Base-by-base conservation (phyloP, 1,140 invertebrate species). In the Ceratitis capitata region DNA sequence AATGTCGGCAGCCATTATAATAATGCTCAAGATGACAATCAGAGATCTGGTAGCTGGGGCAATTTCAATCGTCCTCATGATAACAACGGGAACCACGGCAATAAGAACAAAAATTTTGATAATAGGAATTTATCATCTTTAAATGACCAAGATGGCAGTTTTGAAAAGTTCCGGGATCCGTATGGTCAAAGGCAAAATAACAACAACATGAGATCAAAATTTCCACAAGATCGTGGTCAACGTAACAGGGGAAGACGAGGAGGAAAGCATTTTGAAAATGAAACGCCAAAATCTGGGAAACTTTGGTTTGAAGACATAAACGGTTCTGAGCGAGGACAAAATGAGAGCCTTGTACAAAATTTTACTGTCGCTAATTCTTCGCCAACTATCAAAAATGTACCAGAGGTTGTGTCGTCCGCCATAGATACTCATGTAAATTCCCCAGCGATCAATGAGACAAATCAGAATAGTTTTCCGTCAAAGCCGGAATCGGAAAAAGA, bases 141-240 rank as follows among this genome's bases (percentile, higher is more conserved):
- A 26, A 45, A 39, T 78, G 23, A n/a, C 19, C 39, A 78, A 10
- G 39, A 78, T n/a, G n/a, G 26, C 6, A 3, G 69, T 9, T 78
- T 78, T 45, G 39, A 78, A 45, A 78, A 78, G n/a, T 78, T 78
- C 39, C 69, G 69, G 9, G 69, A 78, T 26, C 69, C 19, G 23
- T 6, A 42, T 78, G 19, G 2, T 0, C n/a, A 9, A 12, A 39
- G 26, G 19, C 35, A 19, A 19, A 3, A 23, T 39, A 35, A 35
- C 19, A 16, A 32, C 16, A 74, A 74, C 29, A 32, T 10, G 9
- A 14, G 64, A 19, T 32, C 32, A 47, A 12, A 5, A 42, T 78
- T 9, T 2, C 39, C 35, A 47, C 69, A 39, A 69, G 61, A 14
- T 14, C 23, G 69, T 26, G 10, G n/a, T 78, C 14, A 42, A 1